Evolutionary conservation across 2,888 invertebrate species (phyloP), one percentile per base, ranked within the genome.

Genomic region (Galeruca laticollis): DNA sequence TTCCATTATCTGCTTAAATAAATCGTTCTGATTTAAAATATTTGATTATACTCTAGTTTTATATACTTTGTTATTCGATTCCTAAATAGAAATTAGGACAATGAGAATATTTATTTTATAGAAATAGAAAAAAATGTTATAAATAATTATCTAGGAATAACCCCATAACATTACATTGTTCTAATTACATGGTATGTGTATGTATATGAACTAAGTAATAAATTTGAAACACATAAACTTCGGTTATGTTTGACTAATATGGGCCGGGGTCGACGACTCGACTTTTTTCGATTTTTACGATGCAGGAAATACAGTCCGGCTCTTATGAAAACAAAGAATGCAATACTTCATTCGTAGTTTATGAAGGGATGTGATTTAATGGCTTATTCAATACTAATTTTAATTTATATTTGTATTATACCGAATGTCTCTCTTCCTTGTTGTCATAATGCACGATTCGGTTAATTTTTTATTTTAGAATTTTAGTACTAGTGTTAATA

Each of bases 231-330:
- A 57, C 31, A 35, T 18, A 35, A 47, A 47, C 47, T 47, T 47
- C 47, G 43, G 13, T 43, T 13, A 9, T 21, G 20, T 21, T 56
- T 33, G 33, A 13, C 18, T 35, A 31, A 57, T 33, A 57, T 57
- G 35, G 56, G 35, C 18, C 33, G 35, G 26, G 64, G 64, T 64
- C 64, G 56, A 64, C 43, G 64, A 64, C 64, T 26, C 26, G 26
- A 26, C 26, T 26, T 64, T 40, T 33, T 62, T 59, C 37, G 61
- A 20, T 64, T 56, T 64, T 40, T 56, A 64, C 21, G 57, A 47
- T 47, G 43, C 64, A 56, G 64, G 63, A 63, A 63, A 63, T 54
- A 35, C 33, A 35, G 4, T 26, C 3, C 26, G 18, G 56, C 18
- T 26, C n/a, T 57, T 33, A 57, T 57, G 56, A 57, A 57, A 57